Evolutionary conservation across 2,113 vertebrate genomes (phyloP), one percentile per base, ranked within the genome.

Genomic region (Pterocles burchelli): DNA sequence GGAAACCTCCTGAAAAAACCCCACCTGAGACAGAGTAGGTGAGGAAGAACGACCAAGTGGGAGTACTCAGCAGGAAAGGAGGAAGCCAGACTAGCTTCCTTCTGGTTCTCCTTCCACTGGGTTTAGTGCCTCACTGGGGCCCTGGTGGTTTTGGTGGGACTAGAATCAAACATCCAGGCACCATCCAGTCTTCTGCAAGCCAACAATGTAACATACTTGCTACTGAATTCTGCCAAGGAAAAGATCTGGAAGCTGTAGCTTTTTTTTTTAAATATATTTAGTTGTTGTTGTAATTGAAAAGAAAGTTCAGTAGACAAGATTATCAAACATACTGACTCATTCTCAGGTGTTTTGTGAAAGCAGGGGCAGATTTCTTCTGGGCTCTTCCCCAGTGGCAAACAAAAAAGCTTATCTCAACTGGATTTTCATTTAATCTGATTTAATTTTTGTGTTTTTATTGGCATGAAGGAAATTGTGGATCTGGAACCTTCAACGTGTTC

Each of bases 311-410:
- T 87, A 65, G 79, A 84, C 22, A 79, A 78, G 57, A 75, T 55
- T 90, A 72, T 26, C 21, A 86, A 88, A 68, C 17, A 72, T 33
- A 81, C 21, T 91, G 61, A 89, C 31, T 89, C 67, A 76, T 76
- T 87, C 71, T 83, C 85, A 95, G 77, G 58, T 89, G 36, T 79
- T 91, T 57, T 73, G 41, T 65, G 51, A 82, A 87, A 89, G 34
- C 24, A 55, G 46, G n/a, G 33, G 8, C 41, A 86, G 41, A 67
- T 71, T 77, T 81, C 65, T 89, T 52, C 11, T 38, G 54, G n/a
- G 24, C 9, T 79, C 67, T 76, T 88, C 54, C 54, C 26, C 41
- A 24, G 15, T 17, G 58, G 22, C 31, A 88, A 87, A 46, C 33
- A 7, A n/a, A 86, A 91, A 77, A 38, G 43, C 11, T 78, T 74